Conservation (phyloP, 2,113 vertebrate genomes). For the Dryoscopus gambensis region DNA sequence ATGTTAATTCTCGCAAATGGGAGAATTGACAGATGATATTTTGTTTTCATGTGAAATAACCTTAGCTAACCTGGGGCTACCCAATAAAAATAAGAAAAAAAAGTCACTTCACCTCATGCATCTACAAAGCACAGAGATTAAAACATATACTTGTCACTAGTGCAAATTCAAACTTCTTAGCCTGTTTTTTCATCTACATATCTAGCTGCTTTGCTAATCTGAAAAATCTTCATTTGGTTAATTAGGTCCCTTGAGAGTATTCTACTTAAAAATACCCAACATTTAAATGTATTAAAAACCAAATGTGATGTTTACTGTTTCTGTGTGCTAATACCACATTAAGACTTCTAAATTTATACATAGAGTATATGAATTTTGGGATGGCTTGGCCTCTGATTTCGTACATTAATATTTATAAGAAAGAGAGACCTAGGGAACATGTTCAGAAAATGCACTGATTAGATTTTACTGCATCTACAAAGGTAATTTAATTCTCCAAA, state of each 20-base stretch:
- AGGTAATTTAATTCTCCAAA: slow-evolving; percentile 10
- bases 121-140: background rate
- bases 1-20: background rate
- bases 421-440: background rate
- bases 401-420: slow-evolving; percentile 28
- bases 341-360: slow-evolving; percentile 27
- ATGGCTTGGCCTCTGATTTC: slow-evolving; percentile 7
- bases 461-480: background rate
- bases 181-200: background rate
- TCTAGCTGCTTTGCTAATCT: slow-evolving; percentile 11
- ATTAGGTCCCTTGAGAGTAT: slow-evolving; percentile 44
- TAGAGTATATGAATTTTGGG: background rate
- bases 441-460: background rate
- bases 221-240: slow-evolving; percentile 22
- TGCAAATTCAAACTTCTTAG: background rate
- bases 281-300: slow-evolving; percentile 42
- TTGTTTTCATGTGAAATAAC: background rate
- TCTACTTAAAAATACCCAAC: slow-evolving; percentile 9
- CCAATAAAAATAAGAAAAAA: background rate
- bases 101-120: background rate
- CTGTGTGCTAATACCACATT: background rate
- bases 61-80: background rate
- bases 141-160: background rate
- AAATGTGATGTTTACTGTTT: background rate
- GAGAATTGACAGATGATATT: background rate